Percentiles rank a stretch among this genome's conserved stretches.
These are phyloP conservation scores for Engystomops pustulosus DNA, from an alignment of 2,113 vertebrate species.

Conservation along the genomic window DNA sequence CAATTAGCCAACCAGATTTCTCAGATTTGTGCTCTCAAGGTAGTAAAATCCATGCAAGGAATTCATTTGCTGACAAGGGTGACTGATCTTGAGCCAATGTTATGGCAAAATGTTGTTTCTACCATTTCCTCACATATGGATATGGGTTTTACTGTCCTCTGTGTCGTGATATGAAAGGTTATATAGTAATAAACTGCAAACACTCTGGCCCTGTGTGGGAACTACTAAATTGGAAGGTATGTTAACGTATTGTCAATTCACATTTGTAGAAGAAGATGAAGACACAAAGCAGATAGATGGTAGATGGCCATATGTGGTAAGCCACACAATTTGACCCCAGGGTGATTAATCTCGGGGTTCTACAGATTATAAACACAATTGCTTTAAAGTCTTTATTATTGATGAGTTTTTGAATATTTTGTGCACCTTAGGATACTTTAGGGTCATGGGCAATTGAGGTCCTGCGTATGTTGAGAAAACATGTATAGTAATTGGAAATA, in stretches of 20 bases:
- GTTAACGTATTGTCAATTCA: not conserved
- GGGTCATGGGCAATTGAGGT: no score
- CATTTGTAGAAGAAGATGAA: not conserved
- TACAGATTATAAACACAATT: not conserved
- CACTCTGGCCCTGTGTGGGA: conserved; percentile 19
- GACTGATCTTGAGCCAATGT: conserved; percentile 38
- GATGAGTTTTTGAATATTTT: no score
- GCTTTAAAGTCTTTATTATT: not conserved
- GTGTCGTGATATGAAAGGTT: conserved; percentile 33
- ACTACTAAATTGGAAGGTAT: not conserved
- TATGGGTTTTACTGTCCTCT: conserved; percentile 18
- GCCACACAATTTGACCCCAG: not conserved
- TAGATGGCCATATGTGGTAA: not conserved
- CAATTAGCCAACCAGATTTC: conserved; percentile 29
- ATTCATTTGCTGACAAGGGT: conserved; percentile 37
- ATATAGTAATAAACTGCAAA: conserved; percentile 31
- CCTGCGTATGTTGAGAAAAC: no score
- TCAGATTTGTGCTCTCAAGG: conserved; percentile 53
- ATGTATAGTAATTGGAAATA: no score
- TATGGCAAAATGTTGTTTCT: conserved; percentile 47
- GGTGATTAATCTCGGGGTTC: not conserved
- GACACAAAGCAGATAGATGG: not conserved
- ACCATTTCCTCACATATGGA: conserved; percentile 48
- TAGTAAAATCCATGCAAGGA: not conserved
- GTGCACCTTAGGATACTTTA: no score